These are phyloP conservation scores for Penaeus vannamei DNA, from an alignment of 1,140 invertebrate genomes.

Conservation along the genomic window DNA sequence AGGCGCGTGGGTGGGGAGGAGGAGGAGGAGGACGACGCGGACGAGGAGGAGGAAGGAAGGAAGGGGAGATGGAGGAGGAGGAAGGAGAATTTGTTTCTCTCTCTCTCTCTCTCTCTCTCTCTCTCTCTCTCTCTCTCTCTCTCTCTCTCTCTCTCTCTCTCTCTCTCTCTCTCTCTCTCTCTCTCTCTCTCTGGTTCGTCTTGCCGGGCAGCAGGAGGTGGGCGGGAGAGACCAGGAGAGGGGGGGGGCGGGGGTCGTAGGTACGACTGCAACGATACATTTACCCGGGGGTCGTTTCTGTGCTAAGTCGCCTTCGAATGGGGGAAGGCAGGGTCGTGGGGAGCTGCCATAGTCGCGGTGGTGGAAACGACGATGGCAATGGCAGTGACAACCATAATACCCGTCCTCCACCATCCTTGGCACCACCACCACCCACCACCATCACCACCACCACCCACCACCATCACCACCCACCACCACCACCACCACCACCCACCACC, in stretches of 20 bases:
- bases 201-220: background rate
- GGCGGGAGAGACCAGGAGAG: background rate
- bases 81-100: background rate
- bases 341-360: no score
- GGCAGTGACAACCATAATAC: no score
- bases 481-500: no score
- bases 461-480: no score
- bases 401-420: no score
- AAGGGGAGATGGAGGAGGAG: background rate
- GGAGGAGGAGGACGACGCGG: background rate
- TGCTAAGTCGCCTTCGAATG: no score
- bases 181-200: background rate
- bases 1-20: background rate
- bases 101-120: background rate
- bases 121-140: background rate
- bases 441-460: no score
- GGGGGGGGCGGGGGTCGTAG: background rate
- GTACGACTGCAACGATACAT: background rate
- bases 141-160: background rate
- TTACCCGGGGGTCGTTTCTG: no score
- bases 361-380: no score
- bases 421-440: no score
- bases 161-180: background rate
- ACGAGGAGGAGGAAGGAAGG: background rate
- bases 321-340: no score